Percentiles rank a stretch among this genome's conserved stretches.
Evolutionary conservation across 1,140 invertebrate genomes (phyloP).

Genomic region (Heliconius eleuchia): DNA sequence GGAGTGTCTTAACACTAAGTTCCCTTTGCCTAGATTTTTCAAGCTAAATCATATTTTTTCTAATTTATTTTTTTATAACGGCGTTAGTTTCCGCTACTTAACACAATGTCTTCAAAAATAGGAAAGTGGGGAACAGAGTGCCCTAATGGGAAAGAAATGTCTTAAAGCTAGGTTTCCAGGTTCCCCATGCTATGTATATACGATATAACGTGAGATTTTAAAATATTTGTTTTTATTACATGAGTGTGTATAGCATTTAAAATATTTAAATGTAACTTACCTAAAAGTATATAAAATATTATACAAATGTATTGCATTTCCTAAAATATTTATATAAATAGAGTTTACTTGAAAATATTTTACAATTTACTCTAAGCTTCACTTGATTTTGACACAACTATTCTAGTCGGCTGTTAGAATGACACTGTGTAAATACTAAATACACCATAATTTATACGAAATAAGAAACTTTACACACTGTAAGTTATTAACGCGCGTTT

Average conservation of each 20-base stretch:
- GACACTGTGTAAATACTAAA: neutral
- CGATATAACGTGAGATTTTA: no score
- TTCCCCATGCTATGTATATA: no score
- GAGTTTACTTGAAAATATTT: neutral
- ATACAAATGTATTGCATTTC: conserved; percentile 3
- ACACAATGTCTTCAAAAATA: no score
- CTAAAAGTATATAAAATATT: neutral
- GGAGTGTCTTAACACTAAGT: no score
- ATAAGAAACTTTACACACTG: neutral
- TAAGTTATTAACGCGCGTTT: neutral
- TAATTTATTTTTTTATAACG: no score
- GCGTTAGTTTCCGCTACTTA: no score
- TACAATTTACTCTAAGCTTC: neutral
- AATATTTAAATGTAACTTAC: neutral
- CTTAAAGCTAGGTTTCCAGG: no score
- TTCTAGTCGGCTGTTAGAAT: neutral
- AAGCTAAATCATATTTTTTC: no score
- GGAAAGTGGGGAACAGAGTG: no score
- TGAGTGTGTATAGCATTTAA: neutral
- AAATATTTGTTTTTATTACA: no score
- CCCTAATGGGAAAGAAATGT: no score
- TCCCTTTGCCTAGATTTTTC: no score
- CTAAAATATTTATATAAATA: neutral
- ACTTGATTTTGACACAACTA: neutral
- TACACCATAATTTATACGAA: neutral